Conservation (phyloP, 2,797 vertebrate genomes). For the Falco rusticolus region DNA sequence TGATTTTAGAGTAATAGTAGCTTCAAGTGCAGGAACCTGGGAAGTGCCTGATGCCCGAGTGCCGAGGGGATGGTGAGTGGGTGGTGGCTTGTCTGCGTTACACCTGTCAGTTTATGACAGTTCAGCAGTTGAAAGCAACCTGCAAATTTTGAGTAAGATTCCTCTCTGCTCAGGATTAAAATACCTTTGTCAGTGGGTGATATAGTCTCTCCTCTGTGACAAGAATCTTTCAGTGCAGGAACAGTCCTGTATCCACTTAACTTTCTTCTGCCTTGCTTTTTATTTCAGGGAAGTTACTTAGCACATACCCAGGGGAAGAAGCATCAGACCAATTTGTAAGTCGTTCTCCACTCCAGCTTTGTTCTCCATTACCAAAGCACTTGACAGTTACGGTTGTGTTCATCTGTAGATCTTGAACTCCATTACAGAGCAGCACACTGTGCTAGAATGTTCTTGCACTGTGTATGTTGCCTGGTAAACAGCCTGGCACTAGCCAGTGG, state of each 20-base stretch:
- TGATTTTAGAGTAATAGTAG: background rate
- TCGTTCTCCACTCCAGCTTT: background rate
- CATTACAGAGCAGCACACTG: rapidly evolving
- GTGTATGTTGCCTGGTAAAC: background rate
- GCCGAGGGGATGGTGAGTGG: background rate
- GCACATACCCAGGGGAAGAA: conserved; percentile 99
- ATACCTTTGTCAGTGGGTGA: background rate
- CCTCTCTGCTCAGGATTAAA: background rate
- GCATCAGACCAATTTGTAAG: conserved; percentile 98
- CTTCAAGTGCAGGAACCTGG: background rate
- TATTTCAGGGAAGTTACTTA: conserved; percentile 91
- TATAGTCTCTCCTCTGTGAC: background rate
- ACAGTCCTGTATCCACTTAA: background rate
- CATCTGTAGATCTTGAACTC: background rate
- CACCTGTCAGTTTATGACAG: background rate
- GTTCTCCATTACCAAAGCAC: background rate
- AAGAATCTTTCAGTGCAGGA: background rate
- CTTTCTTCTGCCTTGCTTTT: conserved; percentile 1
- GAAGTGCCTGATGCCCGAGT: background rate
- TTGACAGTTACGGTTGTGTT: background rate
- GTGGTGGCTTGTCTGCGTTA: background rate
- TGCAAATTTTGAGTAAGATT: background rate
- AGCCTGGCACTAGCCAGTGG: background rate
- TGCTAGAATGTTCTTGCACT: background rate
- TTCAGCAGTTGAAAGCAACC: background rate